Base-by-base conservation (phyloP, 2,888 invertebrate genomes). In the Tenthredo scrophulariae region DNA sequence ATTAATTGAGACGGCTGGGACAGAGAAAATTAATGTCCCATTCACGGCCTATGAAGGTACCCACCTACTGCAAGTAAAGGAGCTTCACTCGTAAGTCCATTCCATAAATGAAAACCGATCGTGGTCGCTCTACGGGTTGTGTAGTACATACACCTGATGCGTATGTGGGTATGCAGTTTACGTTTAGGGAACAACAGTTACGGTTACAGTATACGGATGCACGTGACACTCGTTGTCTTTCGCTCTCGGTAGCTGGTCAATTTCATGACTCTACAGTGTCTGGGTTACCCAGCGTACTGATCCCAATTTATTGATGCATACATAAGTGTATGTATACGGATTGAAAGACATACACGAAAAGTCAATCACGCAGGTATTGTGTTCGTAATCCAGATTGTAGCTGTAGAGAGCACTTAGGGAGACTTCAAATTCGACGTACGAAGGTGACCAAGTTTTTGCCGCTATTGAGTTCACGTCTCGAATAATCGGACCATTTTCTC, bases 111-210 rank as follows among this genome's bases (percentile, higher is more conserved):
- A 72, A 72, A 40, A 72, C n/a, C 29, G 29, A 67, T 43, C 43
- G 40, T 74, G 58, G 37, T 80, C 33, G 58, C 5, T 9, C 40
- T 80, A 62, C 80, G 80, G 50, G 13, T 80, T 62, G 40, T 62
- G 62, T 77, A 33, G 46, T 54, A 40, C 33, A 33, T 54, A 62
- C 40, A 26, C 9, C 26, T 62, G 37, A 58, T 62, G 22, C 40
- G 18, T 62, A 22, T 29, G 50, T 22, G 22, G 9, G 54, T 22
- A 80, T 80, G 80, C 80, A 80, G 58, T 80, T 80, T 62, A 80
- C 80, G 80, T 40, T 80, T 80, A 37, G 80, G 80, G 37, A 80
- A 80, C 62, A 80, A 80, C 80, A 58, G 80, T 80, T 80, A 80
- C 77, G 77, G 54, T 77, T 77, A 77, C 54, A 77, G 77, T 77